Evolutionary conservation across 2,113 vertebrate species (phyloP), one percentile per base, ranked within the genome.

Genomic region (Calyptommatus sinebrachiatus): DNA sequence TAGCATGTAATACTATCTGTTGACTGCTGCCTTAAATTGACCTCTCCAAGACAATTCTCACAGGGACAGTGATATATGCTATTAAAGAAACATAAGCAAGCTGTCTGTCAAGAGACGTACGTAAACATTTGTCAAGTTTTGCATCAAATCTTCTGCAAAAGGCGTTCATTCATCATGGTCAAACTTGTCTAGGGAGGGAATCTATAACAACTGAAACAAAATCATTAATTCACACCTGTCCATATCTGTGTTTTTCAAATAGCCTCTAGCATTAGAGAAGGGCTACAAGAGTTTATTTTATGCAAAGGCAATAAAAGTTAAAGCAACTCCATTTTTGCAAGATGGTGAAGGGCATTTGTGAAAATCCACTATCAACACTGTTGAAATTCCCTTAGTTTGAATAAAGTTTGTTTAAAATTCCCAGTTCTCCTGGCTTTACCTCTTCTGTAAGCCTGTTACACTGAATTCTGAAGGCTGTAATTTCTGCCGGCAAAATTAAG

Each of bases 171-270:
- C 63, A 86, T 92, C 83, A 73, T 85, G 53, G 79, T 90, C 60
- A 80, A 77, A 82, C 73, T 74, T 88, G 82, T 88, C 82, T 74
- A 86, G n/a, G 48, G 35, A 57, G 72, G 29, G 45, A 57, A 76
- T 83, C 82, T 79, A 83, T 83, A 83, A 79, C 24, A 83, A 70
- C 66, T 83, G 82, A 83, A n/a, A 68, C 45, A 57, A 82, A 88
- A 85, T 77, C 73, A 84, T 89, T 87, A 82, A 89, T 88, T 90
- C 35, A 22, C 76, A 79, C 84, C 81, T 87, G 71, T 87, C 21
- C 5, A 8, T 22, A 80, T 73, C 53, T 68, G 28, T 85, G 69
- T 85, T 11, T 29, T 69, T 20, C 80, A 76, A 84, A 89, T 53
- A 77, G 22, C 1, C 11, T 50, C 3, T 28, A 24, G 12, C 69